Conservation (phyloP, 2,113 vertebrate genomes). For the Fulmarus glacialis region DNA sequence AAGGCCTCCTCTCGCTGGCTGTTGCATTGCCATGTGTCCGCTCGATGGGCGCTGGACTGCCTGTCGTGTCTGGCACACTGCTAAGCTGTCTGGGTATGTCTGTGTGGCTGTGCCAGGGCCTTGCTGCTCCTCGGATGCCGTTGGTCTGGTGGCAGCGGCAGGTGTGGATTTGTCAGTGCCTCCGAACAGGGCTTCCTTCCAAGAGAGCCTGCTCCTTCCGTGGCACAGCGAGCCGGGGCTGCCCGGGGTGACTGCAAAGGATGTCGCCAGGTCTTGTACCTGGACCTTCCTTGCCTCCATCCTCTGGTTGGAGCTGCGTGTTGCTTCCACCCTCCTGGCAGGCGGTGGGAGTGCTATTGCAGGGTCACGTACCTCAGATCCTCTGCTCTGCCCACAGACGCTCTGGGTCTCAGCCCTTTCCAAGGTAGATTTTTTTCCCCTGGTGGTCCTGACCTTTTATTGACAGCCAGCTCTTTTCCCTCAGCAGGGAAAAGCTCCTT, state of each 20-base stretch:
- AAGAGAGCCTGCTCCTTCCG: background rate
- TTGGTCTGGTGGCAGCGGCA: background rate
- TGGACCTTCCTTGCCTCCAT: background rate
- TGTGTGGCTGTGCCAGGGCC: background rate
- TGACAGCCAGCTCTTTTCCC: background rate
- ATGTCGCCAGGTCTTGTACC: too few species aligned
- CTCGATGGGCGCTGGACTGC: fast-evolving
- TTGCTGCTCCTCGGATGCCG: background rate
- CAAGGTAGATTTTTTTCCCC: too few species aligned
- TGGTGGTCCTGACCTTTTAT: background rate
- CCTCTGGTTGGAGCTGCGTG: background rate
- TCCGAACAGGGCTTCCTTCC: background rate
- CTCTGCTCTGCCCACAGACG: background rate
- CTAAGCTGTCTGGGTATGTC: background rate
- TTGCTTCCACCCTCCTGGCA: background rate
- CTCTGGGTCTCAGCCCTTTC: background rate
- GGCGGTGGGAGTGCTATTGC: background rate
- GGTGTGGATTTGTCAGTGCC: background rate
- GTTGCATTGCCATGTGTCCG: background rate
- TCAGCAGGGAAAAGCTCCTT: fast-evolving
- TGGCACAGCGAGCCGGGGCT: background rate
- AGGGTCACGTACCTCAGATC: background rate
- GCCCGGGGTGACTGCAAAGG: fast-evolving
- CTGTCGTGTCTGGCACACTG: background rate
- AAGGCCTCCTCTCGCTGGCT: background rate